Percentiles rank a stretch among this genome's conserved stretches.
Evolutionary conservation across 1,140 invertebrate species (phyloP).

Genomic region (Lepidurus arcticus): DNA sequence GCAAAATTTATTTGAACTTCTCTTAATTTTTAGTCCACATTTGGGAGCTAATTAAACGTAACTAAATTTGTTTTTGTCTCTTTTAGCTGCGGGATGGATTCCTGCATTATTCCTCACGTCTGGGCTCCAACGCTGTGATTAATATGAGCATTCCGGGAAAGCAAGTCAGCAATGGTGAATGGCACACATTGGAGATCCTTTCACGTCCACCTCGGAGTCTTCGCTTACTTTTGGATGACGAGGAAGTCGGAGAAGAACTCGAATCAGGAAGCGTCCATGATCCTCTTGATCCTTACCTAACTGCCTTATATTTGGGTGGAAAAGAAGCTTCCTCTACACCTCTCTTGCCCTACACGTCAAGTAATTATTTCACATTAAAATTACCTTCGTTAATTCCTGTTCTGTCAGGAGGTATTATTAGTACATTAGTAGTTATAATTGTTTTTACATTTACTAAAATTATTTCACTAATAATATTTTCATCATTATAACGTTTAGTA

Average conservation of each 20-base stretch:
- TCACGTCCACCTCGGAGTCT: slow-evolving; percentile 55
- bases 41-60: slow-evolving; percentile 1
- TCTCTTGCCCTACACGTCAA: slow-evolving; percentile 42
- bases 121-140: slow-evolving; percentile 58
- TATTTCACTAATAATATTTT: neutral
- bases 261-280: slow-evolving; percentile 79
- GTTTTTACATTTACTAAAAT: neutral
- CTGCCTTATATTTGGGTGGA: slow-evolving; percentile 70
- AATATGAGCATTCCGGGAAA: slow-evolving; percentile 65
- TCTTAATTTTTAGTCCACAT: neutral
- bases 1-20: slow-evolving; percentile 1
- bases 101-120: slow-evolving; percentile 66
- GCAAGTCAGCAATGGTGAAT: slow-evolving; percentile 62
- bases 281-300: slow-evolving; percentile 83
- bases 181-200: slow-evolving; percentile 77
- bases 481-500: neutral
- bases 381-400: neutral
- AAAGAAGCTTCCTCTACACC: slow-evolving; percentile 51
- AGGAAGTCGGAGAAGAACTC: slow-evolving; percentile 70
- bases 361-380: slow-evolving; percentile 14
- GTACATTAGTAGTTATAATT: neutral
- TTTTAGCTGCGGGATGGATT: slow-evolving; percentile 55
- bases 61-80: slow-evolving; percentile 35
- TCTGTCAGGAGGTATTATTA: neutral
- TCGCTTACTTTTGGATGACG: slow-evolving; percentile 61